Evolutionary conservation across 2,113 vertebrate genomes (phyloP).

Genomic region (Procavia capensis): DNA sequence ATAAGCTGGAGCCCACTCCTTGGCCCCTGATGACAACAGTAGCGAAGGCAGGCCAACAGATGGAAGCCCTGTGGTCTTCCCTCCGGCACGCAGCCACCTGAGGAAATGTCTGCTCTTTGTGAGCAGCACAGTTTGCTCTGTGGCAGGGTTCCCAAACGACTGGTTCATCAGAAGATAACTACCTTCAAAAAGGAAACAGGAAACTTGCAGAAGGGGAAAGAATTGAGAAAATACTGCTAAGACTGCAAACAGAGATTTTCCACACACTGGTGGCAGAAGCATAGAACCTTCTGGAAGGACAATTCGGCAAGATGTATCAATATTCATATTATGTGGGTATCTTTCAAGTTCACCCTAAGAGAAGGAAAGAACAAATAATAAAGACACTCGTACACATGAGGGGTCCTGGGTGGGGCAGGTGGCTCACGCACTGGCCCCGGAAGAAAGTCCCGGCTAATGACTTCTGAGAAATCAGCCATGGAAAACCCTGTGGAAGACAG

Average conservation of each 20-base stretch:
- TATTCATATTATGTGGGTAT: not conserved
- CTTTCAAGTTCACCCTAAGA: constrained; percentile 3
- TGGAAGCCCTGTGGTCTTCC: not conserved
- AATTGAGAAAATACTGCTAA: not conserved
- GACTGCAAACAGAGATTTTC: not conserved
- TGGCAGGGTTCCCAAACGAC: not conserved
- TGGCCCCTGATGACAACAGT: not conserved
- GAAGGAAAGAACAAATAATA: not conserved
- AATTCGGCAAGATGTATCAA: not conserved
- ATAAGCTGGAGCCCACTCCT: not conserved
- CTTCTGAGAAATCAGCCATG: too few species aligned
- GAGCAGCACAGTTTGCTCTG: not conserved
- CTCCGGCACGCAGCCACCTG: not conserved
- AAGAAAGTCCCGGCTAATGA: too few species aligned
- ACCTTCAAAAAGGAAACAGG: constrained; percentile 48
- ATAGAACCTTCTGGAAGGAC: not conserved
- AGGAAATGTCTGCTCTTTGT: not conserved
- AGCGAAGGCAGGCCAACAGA: not conserved
- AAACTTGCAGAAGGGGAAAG: constrained; percentile 12
- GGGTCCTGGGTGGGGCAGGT: too few species aligned
- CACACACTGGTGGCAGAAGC: not conserved
- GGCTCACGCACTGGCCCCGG: too few species aligned
- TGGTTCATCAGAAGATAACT: not conserved
- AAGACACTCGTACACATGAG: not conserved
- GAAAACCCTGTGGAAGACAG: too few species aligned